Conservation (phyloP, 2,797 vertebrate genomes). For the Acropternis orthonyx region DNA sequence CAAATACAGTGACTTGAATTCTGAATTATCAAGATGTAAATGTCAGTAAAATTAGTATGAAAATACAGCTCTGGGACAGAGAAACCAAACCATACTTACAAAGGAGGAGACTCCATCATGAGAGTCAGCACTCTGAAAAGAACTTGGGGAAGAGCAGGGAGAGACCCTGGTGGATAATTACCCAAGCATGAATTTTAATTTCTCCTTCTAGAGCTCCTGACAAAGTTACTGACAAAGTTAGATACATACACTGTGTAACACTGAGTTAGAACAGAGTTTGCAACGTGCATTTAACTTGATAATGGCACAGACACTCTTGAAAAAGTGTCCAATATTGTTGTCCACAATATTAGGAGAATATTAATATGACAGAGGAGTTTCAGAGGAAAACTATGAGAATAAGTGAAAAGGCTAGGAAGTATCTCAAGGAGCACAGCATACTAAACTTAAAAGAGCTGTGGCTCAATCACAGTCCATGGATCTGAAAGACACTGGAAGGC, state of each 20-base stretch:
- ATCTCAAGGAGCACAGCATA: background rate
- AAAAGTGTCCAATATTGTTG: background rate
- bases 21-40: background rate
- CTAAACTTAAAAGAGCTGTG: background rate
- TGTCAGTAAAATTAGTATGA: background rate
- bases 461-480: background rate
- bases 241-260: background rate
- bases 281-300: background rate
- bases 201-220: background rate
- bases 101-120: background rate
- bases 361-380: background rate
- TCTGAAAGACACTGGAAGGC: background rate
- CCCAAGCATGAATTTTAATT: background rate
- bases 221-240: background rate
- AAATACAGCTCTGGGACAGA: background rate
- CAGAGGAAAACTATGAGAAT: background rate
- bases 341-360: background rate
- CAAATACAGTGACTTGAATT: background rate
- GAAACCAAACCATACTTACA: background rate
- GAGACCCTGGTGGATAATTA: background rate
- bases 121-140: background rate
- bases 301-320: background rate
- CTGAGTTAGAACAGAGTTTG: background rate
- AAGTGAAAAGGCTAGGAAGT: background rate
- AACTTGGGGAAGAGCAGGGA: background rate